Evolutionary conservation across 2,797 vertebrate species (phyloP).

Genomic region (Apogon hyalosoma): DNA sequence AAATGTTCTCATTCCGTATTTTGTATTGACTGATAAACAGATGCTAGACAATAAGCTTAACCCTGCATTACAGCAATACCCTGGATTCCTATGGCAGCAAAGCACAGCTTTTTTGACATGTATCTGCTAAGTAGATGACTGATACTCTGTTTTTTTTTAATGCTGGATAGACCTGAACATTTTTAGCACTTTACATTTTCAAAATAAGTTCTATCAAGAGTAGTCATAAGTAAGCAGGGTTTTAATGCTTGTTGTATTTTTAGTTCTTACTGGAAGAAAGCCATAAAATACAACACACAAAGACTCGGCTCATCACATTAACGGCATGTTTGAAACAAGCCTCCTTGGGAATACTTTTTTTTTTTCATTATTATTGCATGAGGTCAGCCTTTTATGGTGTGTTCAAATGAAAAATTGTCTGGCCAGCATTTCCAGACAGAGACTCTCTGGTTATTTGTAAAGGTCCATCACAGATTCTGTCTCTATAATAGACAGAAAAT

Average conservation of each 20-base stretch:
- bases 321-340: background rate
- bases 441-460: background rate
- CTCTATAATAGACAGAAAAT: background rate
- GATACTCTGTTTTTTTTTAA: constrained; percentile 11
- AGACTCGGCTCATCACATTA: too few relatives aligned
- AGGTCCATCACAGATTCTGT: background rate
- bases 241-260: constrained; percentile 13
- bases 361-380: constrained; percentile 1
- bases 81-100: constrained; percentile 13
- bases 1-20: constrained; percentile 16
- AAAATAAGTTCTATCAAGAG: constrained; percentile 30
- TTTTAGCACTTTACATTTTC: constrained; percentile 26
- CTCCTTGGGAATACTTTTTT: background rate
- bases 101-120: constrained; percentile 15
- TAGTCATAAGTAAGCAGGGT: background rate
- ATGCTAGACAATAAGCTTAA: background rate
- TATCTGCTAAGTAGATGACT: constrained; percentile 40
- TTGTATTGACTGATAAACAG: constrained; percentile 13
- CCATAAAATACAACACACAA: background rate
- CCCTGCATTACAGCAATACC: background rate
- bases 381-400: background rate
- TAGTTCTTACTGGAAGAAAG: constrained; percentile 26
- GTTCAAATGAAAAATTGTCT: background rate
- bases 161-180: constrained; percentile 11
- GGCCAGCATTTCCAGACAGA: background rate